phyloP scores from a whole-genome alignment of 2,888 invertebrate species.

The Clanis bilineata region DNA sequence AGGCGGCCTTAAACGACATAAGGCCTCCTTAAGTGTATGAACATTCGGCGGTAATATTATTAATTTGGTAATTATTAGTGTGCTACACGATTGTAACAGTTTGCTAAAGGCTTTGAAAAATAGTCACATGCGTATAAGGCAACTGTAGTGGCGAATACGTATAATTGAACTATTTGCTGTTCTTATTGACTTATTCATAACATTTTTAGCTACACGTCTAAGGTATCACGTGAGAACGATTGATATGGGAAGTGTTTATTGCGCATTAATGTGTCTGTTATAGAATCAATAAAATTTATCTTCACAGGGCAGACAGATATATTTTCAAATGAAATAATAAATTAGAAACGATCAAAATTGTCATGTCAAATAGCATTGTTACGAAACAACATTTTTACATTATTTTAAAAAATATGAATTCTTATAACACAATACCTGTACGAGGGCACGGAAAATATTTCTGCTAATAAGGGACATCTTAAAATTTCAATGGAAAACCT shows the following conservation, averaged over 20 bases:
- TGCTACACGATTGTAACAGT: no score
- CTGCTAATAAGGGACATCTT: constrained; percentile 71
- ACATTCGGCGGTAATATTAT: no score
- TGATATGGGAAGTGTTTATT: neutral
- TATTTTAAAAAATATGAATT: constrained; percentile 18
- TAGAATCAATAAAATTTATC: neutral
- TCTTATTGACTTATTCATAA: neutral
- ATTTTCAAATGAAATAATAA: constrained; percentile 24
- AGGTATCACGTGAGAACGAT: constrained; percentile 2
- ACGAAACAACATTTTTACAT: constrained; percentile 58
- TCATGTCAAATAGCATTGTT: constrained; percentile 42
- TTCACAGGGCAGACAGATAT: neutral
- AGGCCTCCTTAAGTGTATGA: no score
- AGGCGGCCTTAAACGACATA: no score
- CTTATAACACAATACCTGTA: constrained; percentile 56
- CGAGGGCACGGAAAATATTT: constrained; percentile 63
- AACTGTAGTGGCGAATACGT: neutral
- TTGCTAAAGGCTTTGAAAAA: no score
- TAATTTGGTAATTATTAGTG: no score
- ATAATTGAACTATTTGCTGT: neutral
- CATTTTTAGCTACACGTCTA: neutral
- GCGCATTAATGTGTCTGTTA: neutral
- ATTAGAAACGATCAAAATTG: constrained; percentile 17
- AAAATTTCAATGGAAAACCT: constrained; percentile 34
- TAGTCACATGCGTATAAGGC: neutral